phyloP scores from a whole-genome alignment of 2,797 vertebrate genomes.

The Gymnothorax javanicus region DNA sequence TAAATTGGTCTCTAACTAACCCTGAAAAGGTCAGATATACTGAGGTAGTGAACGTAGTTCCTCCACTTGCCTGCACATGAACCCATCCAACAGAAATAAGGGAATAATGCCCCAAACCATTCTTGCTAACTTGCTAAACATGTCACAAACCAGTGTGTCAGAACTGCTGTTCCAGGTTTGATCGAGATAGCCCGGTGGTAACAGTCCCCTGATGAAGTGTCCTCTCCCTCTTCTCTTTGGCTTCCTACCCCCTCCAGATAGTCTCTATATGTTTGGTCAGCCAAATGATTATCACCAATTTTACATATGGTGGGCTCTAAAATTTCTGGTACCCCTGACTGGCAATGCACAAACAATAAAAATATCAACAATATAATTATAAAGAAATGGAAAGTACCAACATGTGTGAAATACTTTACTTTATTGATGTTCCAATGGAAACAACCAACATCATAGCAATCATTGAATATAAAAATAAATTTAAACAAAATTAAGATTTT shows the following conservation, averaged over 20 bases:
- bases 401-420: too few relatives aligned
- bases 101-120: neutral
- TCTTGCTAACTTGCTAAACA: neutral
- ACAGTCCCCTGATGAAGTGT: neutral
- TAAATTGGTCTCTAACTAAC: slow-evolving; percentile 34
- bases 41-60: neutral
- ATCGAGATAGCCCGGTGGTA: neutral
- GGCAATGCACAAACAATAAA: too few relatives aligned
- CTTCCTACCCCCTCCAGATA: neutral
- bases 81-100: neutral
- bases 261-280: neutral
- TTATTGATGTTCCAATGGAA: too few relatives aligned
- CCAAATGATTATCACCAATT: too few relatives aligned
- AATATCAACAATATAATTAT: too few relatives aligned
- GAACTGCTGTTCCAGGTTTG: neutral
- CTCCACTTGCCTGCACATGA: neutral
- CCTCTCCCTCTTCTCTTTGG: neutral
- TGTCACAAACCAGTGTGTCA: neutral
- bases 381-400: too few relatives aligned
- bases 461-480: too few relatives aligned
- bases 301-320: too few relatives aligned
- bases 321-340: too few relatives aligned
- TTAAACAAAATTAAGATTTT: too few relatives aligned
- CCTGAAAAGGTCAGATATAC: slow-evolving; percentile 12
- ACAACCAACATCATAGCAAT: too few relatives aligned